These are phyloP conservation scores for Hirtodrosophila duncani DNA, from an alignment of 2,888 invertebrate genomes.

Conservation along the genomic window DNA sequence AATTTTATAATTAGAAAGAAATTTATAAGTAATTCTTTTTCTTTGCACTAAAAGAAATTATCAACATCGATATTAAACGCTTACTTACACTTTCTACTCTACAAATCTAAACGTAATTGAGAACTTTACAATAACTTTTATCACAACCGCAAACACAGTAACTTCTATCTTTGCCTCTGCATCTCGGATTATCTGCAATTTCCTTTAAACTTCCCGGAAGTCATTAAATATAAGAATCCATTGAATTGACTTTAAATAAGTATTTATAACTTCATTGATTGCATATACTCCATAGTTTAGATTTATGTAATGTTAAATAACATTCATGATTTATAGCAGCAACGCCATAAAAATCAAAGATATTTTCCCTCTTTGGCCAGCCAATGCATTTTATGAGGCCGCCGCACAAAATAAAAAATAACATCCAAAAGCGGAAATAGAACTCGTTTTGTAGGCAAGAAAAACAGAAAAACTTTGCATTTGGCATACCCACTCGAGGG, in stretches of 20 bases:
- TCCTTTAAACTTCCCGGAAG: slow-evolving; percentile 10
- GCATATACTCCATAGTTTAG: slow-evolving; percentile 16
- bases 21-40: no score
- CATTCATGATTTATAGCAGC: slow-evolving; percentile 43
- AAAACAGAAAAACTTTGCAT: slow-evolving; percentile 43
- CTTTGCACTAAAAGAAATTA: no score
- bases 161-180: no score
- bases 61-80: no score
- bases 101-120: no score
- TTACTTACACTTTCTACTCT: no score
- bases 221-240: slow-evolving; percentile 31
- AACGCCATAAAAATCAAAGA: slow-evolving; percentile 30
- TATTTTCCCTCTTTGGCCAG: slow-evolving; percentile 31
- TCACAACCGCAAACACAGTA: no score
- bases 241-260: slow-evolving; percentile 41
- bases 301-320: slow-evolving; percentile 33
- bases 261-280: slow-evolving; percentile 33
- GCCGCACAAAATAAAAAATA: background rate
- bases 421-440: slow-evolving; percentile 54
- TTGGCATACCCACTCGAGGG: slow-evolving; percentile 23
- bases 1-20: no score
- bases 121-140: no score
- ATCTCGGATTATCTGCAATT: no score
- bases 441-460: slow-evolving; percentile 52
- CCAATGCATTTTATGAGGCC: slow-evolving; percentile 4